These are phyloP conservation scores for Eonycteris spelaea DNA, from an alignment of 2,113 vertebrate species.

Conservation along the genomic window DNA sequence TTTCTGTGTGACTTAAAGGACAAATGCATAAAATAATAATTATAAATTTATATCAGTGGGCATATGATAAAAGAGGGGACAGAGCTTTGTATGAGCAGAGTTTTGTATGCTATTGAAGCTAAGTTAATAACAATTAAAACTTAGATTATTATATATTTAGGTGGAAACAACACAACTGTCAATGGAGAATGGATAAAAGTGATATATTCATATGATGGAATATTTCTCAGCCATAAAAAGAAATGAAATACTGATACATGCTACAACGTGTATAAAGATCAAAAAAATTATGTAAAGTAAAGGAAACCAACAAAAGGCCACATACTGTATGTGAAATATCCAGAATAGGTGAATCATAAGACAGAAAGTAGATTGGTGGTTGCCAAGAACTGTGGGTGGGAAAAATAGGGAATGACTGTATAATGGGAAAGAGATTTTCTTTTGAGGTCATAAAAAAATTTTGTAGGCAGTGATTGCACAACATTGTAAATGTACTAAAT, in stretches of 20 bases:
- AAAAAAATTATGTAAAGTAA: background rate
- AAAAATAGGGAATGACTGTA: background rate
- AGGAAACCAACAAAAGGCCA: background rate
- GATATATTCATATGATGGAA: background rate
- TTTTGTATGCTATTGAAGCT: background rate
- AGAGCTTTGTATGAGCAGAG: background rate
- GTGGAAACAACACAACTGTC: background rate
- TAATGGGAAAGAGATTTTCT: background rate
- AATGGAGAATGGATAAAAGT: background rate
- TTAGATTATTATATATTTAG: background rate
- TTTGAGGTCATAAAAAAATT: background rate
- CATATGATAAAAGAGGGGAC: background rate
- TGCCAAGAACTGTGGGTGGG: background rate
- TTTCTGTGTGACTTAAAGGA: background rate
- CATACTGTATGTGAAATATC: too few species aligned
- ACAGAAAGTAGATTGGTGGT: too few species aligned
- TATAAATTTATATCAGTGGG: background rate
- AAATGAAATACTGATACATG: background rate
- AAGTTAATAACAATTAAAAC: background rate
- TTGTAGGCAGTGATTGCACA: background rate
- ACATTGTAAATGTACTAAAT: background rate
- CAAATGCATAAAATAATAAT: background rate
- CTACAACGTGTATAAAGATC: background rate
- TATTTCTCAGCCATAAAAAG: background rate
- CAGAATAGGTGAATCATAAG: too few species aligned